A percentile compares a stretch with the other conserved stretches of the same genome.
Conservation (phyloP, 2,888 invertebrate species). For the Coelogynopora nodosa region DNA sequence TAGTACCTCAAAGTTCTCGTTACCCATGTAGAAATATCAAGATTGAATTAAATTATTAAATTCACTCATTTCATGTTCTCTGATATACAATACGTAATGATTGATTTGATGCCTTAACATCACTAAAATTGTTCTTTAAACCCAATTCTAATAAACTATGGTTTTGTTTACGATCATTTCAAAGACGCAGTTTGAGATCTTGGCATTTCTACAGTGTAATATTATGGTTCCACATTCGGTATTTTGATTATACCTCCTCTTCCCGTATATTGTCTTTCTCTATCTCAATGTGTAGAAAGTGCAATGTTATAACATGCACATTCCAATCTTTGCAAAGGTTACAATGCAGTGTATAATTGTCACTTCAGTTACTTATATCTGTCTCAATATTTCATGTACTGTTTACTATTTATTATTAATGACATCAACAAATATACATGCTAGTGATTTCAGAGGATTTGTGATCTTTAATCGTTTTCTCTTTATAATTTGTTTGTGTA, state of each 20-base stretch:
- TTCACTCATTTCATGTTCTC: too few species aligned
- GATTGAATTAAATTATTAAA: background rate
- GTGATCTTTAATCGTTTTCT: background rate
- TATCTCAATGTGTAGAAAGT: background rate
- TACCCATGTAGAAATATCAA: background rate
- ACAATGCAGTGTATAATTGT: background rate
- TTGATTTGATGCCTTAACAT: too few species aligned
- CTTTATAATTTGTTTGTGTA: background rate
- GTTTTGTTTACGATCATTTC: background rate
- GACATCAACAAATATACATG: slow-evolving; percentile 18
- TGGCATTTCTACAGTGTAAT: background rate
- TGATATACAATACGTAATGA: too few species aligned
- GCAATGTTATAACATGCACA: background rate
- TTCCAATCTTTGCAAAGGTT: background rate
- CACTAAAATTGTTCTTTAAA: background rate
- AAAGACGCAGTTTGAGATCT: background rate
- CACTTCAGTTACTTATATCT: background rate
- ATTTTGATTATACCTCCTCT: background rate
- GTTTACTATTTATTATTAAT: background rate
- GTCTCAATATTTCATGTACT: background rate
- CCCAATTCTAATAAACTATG: background rate
- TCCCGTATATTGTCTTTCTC: background rate
- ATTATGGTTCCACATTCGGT: background rate
- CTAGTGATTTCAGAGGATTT: background rate
- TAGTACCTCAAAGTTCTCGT: background rate